Evolutionary conservation across 2,113 vertebrate species (phyloP).

Genomic region (Petroica traversi): DNA sequence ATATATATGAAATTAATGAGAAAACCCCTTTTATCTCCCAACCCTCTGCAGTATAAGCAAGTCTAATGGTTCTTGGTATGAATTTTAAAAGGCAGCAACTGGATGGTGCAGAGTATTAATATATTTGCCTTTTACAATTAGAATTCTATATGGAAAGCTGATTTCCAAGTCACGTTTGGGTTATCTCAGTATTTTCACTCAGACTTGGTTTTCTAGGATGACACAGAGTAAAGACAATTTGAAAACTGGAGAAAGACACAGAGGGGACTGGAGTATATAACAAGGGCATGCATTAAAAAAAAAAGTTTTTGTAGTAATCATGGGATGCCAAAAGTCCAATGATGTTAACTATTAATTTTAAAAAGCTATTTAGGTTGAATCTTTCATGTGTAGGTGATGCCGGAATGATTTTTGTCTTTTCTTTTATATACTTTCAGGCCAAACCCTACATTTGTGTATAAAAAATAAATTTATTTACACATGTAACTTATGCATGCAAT

Average conservation of each 20-base stretch:
- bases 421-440: too few relatives aligned
- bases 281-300: neutral
- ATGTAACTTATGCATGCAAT: neutral
- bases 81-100: neutral
- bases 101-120: neutral
- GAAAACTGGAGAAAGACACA: neutral
- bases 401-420: too few relatives aligned
- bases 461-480: neutral
- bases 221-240: neutral
- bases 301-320: neutral
- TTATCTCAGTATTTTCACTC: neutral
- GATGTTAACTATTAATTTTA: neutral
- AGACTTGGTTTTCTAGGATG: neutral
- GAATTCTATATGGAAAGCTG: neutral
- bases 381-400: neutral
- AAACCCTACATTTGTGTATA: neutral
- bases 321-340: neutral
- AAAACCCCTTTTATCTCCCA: neutral
- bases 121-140: neutral
- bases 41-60: neutral
- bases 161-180: neutral
- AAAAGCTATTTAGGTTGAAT: neutral
- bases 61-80: neutral
- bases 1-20: neutral
- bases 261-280: neutral